Conservation (phyloP, 2,113 vertebrate genomes). For the Cairina moschata region DNA sequence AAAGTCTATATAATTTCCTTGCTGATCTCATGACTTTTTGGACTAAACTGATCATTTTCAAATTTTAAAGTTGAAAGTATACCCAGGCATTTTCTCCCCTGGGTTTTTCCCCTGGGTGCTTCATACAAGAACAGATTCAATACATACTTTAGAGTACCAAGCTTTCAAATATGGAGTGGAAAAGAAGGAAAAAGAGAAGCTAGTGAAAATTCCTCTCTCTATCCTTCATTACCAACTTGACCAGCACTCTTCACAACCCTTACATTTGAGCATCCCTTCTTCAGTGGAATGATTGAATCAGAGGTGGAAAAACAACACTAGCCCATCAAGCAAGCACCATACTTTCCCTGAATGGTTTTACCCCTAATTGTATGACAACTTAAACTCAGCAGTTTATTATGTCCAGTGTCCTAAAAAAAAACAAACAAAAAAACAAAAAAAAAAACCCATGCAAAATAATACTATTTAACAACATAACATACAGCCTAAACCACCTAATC, state of each 20-base stretch:
- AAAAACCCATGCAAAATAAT: neutral
- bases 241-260: neutral
- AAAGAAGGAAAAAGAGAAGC: neutral
- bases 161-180: neutral
- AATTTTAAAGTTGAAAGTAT: neutral
- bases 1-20: constrained; percentile 3
- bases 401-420: constrained; percentile 7
- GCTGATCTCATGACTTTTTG: neutral
- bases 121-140: neutral
- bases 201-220: neutral
- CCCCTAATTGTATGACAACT: constrained; percentile 28
- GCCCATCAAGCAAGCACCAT: neutral
- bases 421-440: neutral
- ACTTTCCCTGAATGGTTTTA: constrained; percentile 28
- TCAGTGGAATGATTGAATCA: neutral
- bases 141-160: neutral
- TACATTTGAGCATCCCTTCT: neutral
- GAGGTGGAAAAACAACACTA: neutral
- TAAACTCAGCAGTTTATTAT: constrained; percentile 17
- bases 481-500: neutral
- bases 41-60: constrained; percentile 9
- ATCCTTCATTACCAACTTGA: neutral
- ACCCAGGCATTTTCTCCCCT: neutral
- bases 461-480: constrained; percentile 11
- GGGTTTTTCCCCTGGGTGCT: neutral